phyloP scores from a whole-genome alignment of 2,797 vertebrate genomes.

The Gallinago nigripennis region DNA sequence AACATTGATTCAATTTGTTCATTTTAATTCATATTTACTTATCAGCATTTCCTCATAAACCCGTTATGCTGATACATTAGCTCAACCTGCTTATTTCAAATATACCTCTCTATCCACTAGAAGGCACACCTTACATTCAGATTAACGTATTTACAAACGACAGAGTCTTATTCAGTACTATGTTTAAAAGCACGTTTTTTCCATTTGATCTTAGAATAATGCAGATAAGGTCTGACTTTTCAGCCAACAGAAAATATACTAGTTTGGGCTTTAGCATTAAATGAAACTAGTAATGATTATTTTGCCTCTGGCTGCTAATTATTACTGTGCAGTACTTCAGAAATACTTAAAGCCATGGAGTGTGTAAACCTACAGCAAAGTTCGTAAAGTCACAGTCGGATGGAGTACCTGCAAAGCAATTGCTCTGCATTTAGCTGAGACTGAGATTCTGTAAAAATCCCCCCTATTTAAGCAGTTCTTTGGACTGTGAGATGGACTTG shows the following conservation, averaged over 20 bases:
- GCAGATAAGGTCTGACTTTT: slow-evolving; percentile 56
- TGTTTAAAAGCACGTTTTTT: neutral
- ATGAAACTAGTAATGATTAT: slow-evolving; percentile 57
- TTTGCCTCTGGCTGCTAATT: slow-evolving; percentile 67
- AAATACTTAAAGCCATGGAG: slow-evolving; percentile 57
- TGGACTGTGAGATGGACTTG: neutral
- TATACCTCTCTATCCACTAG: slow-evolving; percentile 41
- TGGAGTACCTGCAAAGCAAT: slow-evolving; percentile 1
- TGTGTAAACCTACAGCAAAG: slow-evolving; percentile 44
- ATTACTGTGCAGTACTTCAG: slow-evolving; percentile 10
- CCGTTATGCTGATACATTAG: neutral
- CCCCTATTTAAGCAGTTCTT: neutral
- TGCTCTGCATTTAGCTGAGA: neutral
- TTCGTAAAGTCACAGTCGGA: neutral
- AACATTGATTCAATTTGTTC: neutral
- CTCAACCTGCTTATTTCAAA: neutral
- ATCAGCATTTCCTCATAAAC: neutral
- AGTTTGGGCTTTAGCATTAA: slow-evolving; percentile 57
- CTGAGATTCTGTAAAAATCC: neutral
- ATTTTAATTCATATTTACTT: neutral
- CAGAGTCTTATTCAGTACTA: neutral
- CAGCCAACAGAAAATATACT: slow-evolving; percentile 34
- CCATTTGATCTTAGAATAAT: slow-evolving; percentile 41
- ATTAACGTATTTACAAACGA: neutral
- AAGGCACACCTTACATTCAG: slow-evolving; percentile 56